phyloP scores from a whole-genome alignment of 2,888 invertebrate species.

The Rhamnusium bicolor region DNA sequence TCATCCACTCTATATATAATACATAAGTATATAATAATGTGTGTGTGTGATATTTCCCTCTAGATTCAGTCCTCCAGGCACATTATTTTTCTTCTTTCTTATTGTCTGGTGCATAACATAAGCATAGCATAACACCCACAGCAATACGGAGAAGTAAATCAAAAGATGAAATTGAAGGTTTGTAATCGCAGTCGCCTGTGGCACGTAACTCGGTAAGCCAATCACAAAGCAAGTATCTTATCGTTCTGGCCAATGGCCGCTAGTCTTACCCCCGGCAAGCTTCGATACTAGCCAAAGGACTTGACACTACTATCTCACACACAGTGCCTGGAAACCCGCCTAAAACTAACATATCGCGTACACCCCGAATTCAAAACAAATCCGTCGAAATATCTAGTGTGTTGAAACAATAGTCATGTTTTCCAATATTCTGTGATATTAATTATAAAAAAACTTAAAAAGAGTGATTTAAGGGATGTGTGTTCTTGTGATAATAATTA shows the following conservation, averaged over 20 bases:
- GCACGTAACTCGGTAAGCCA: conserved; percentile 70
- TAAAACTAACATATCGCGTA: conserved; percentile 57
- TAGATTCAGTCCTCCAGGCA: conserved; percentile 59
- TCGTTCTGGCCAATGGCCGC: conserved; percentile 70
- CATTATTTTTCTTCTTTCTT: conserved; percentile 39
- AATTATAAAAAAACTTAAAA: conserved; percentile 11
- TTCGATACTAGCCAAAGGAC: conserved; percentile 66
- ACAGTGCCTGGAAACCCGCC: conserved; percentile 67
- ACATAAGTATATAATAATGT: conserved; percentile 18
- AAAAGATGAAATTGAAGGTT: conserved; percentile 70
- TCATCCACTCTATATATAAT: conserved; percentile 9
- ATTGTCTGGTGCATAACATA: conserved; percentile 50
- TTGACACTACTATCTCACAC: conserved; percentile 60
- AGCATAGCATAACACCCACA: conserved; percentile 62
- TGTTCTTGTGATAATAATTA: conserved; percentile 20
- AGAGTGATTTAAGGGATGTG: conserved; percentile 25
- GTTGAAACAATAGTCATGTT: conserved; percentile 9
- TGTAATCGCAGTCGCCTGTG: conserved; percentile 67
- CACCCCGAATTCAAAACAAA: conserved; percentile 34
- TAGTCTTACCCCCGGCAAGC: conserved; percentile 69
- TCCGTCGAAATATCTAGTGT: conserved; percentile 38
- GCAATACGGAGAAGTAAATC: conserved; percentile 66
- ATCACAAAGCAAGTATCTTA: conserved; percentile 66
- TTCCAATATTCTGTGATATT: conserved; percentile 39
- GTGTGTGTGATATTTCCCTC: conserved; percentile 53